Base-by-base conservation (phyloP, 1,140 invertebrate genomes). In the Dreissena rostriformis region DNA sequence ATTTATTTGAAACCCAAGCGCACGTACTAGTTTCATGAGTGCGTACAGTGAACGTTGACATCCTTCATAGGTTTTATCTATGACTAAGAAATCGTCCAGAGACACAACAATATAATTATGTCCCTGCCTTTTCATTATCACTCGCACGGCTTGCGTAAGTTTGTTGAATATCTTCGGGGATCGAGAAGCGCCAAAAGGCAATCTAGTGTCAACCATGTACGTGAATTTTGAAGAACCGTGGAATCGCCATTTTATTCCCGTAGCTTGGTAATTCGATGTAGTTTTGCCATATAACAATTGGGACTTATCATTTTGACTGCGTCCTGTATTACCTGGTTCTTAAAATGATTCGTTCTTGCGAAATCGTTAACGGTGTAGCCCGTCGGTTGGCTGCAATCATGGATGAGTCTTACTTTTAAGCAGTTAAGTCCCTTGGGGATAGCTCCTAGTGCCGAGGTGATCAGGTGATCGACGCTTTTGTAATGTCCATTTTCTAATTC, bases 161-260 rank as follows among this genome's bases (percentile, higher is more conserved):
- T 17, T 75, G n/a, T 75, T 19, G 26, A 75, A 75, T 24, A 61
- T 75, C 26, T 7, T 22, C 11, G 73, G 73, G 26, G 8, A 53
- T 75, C 57, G 53, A 2, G 52, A 24, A 12, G 19, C 1, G 19
- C 73, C 53, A 39, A 75, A 75, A 1, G 73, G 73, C 0, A 75
- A 19, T 75, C 51, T 75, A 19, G 57, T 57, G 55, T 75, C 73
- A 55, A 24, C 28, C 17, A 75, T n/a, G 53, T 55, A 11, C 19
- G 73, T 75, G 29, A n/a, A 81, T n/a, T 74, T 61, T 24, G 17
- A n/a, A 61, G 70, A 55, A 8, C 67, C 55, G n/a, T 24, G 19
- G 61, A 53, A 70, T 65, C 49, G 26, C 67, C 78, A 81, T 67
- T 72, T 71, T 81, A 81, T 52, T n/a, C 68, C 78, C 7, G 78